Conservation (phyloP, 1,140 invertebrate species). For the Propsilocerus akamusi region DNA sequence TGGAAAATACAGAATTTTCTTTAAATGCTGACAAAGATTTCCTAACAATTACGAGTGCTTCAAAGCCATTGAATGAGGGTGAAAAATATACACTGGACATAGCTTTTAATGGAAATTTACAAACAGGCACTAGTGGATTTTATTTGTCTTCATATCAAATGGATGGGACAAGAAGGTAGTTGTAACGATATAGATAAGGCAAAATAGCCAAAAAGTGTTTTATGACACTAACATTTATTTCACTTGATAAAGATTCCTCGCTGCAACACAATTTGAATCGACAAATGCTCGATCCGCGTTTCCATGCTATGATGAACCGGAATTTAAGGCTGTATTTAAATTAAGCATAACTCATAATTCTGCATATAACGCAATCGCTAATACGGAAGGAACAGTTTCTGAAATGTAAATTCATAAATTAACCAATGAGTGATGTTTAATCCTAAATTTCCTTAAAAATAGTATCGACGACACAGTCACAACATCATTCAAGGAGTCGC, state of each 20-base stretch:
- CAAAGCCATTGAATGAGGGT: background rate
- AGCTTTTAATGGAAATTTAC: background rate
- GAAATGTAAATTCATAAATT: background rate
- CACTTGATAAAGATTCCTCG: constrained; percentile 27
- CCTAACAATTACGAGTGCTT: background rate
- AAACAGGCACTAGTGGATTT: constrained; percentile 2
- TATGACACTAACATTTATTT: background rate
- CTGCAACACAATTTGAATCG: constrained; percentile 49
- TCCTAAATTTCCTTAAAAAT: background rate
- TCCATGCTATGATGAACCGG: constrained; percentile 64
- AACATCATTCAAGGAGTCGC: constrained; percentile 29
- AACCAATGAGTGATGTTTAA: background rate
- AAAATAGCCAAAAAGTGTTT: background rate
- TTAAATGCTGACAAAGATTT: background rate
- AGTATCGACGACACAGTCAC: constrained; percentile 10
- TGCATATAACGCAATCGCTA: constrained; percentile 24
- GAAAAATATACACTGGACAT: background rate
- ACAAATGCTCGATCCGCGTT: constrained; percentile 49
- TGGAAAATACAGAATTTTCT: background rate
- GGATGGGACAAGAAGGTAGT: background rate
- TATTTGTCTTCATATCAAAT: constrained; percentile 2
- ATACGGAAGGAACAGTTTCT: constrained; percentile 17
- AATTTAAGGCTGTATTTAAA: constrained; percentile 44
- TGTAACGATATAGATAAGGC: background rate
- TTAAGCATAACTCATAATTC: constrained; percentile 26